Conservation (phyloP, 2,888 invertebrate genomes). For the Quadriops clusia region DNA sequence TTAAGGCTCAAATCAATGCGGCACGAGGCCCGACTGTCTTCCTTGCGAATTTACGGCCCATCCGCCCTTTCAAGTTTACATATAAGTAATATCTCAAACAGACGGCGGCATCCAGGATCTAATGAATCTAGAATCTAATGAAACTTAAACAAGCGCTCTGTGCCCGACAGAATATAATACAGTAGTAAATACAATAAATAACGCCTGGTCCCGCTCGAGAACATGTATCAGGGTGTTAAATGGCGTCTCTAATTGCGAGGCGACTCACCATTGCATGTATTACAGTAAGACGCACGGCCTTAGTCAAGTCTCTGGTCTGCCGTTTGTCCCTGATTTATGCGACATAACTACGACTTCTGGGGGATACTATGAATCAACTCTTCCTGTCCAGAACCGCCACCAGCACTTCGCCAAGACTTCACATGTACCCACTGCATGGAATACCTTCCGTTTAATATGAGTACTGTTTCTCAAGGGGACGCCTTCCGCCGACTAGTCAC, state of each 20-base stretch:
- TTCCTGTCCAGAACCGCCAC: conserved; percentile 23
- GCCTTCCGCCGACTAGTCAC: too few species aligned
- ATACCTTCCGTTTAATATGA: too few species aligned
- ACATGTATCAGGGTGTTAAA: conserved; percentile 27
- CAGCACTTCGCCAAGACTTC: too few species aligned
- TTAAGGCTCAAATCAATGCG: too few species aligned
- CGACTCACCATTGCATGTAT: conserved; percentile 23
- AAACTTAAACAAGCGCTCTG: conserved; percentile 22
- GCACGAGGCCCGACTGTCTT: too few species aligned
- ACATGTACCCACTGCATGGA: too few species aligned
- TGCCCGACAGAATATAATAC: conserved; percentile 20
- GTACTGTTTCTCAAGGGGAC: too few species aligned
- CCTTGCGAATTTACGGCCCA: too few species aligned
- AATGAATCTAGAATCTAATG: too few species aligned
- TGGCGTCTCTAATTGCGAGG: conserved; percentile 26
- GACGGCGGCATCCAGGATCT: too few species aligned
- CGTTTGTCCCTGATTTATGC: conserved; percentile 29
- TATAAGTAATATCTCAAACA: too few species aligned
- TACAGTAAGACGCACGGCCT: conserved; percentile 22
- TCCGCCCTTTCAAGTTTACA: too few species aligned
- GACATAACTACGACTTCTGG: conserved; percentile 27
- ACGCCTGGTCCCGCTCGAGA: conserved; percentile 22
- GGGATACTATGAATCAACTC: conserved; percentile 29
- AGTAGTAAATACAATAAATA: conserved; percentile 26
- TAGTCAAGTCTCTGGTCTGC: conserved; percentile 26